Evolutionary conservation across 2,797 vertebrate genomes (phyloP).

Genomic region (Darevskia nairensis): DNA sequence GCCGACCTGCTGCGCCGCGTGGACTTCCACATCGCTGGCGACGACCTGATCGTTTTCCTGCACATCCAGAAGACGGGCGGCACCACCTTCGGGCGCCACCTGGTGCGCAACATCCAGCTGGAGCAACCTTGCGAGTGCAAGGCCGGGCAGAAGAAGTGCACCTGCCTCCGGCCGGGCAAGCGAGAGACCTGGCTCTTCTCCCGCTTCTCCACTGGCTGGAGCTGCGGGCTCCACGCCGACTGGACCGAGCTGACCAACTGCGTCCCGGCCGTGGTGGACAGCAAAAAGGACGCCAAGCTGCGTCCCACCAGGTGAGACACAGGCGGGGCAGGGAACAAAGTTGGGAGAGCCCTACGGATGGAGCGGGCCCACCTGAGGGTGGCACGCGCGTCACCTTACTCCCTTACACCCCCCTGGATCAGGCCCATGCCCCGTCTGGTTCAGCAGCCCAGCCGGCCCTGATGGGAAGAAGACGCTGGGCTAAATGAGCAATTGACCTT

Average conservation of each 20-base stretch:
- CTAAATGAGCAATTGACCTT: no score
- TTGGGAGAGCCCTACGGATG: not conserved
- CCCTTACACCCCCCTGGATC: no score
- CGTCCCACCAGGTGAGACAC: constrained; percentile 59
- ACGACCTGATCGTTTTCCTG: constrained; percentile 95
- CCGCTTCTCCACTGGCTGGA: constrained; percentile 98
- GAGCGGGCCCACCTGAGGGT: not conserved
- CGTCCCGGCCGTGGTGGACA: constrained; percentile 90
- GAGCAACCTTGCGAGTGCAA: constrained; percentile 94
- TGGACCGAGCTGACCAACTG: constrained; percentile 97
- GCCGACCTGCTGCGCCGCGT: constrained; percentile 86
- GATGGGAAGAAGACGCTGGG: no score
- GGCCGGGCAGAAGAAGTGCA: constrained; percentile 96
- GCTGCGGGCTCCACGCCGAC: constrained; percentile 96
- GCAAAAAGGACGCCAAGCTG: constrained; percentile 77
- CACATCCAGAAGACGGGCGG: constrained; percentile 98
- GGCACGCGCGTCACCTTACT: no score
- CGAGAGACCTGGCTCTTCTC: constrained; percentile 97
- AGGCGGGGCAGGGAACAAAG: not conserved
- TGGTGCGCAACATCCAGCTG: constrained; percentile 94
- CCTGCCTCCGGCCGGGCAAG: constrained; percentile 92
- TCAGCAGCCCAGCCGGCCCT: no score
- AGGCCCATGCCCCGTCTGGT: no score
- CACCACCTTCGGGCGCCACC: constrained; percentile 94
- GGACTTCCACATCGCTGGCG: constrained; percentile 93